Evolutionary conservation across 2,797 vertebrate genomes (phyloP).

Genomic region (Channallabes apus): DNA sequence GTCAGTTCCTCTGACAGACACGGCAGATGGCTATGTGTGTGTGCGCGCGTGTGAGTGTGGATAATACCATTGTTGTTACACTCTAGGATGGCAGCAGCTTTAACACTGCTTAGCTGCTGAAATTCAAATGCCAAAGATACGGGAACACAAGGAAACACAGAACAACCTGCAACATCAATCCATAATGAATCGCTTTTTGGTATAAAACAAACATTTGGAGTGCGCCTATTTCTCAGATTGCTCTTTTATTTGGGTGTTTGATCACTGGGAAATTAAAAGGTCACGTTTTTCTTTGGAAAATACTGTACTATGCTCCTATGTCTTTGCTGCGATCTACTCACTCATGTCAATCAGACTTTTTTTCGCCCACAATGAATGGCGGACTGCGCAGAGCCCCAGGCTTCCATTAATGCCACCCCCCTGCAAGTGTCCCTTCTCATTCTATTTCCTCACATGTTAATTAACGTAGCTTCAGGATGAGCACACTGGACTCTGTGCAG

Average conservation of each 20-base stretch:
- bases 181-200: conserved; percentile 33
- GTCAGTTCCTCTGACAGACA: conserved; percentile 62
- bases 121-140: conserved; percentile 50
- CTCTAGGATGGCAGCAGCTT: conserved; percentile 55
- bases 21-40: conserved; percentile 55
- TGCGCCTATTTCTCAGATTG: conserved; percentile 7
- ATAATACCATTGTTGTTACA: conserved; percentile 61
- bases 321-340: conserved; percentile 10
- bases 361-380: conserved; percentile 7
- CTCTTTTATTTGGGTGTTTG: conserved; percentile 28
- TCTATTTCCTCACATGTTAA: conserved; percentile 36
- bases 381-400: neutral
- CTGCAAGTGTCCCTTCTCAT: conserved; percentile 21
- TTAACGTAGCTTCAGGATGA: conserved; percentile 20
- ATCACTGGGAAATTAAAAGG: neutral
- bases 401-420: conserved; percentile 15
- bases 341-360: conserved; percentile 20
- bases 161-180: conserved; percentile 41
- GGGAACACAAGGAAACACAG: conserved; percentile 45
- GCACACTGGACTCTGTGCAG: conserved; percentile 15
- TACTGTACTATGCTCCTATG: neutral
- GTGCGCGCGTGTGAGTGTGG: conserved; percentile 43
- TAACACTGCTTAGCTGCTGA: conserved; percentile 59
- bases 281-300: neutral
- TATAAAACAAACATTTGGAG: conserved; percentile 41